Conservation (phyloP, 2,113 vertebrate species). For the Bos taurus region DNA sequence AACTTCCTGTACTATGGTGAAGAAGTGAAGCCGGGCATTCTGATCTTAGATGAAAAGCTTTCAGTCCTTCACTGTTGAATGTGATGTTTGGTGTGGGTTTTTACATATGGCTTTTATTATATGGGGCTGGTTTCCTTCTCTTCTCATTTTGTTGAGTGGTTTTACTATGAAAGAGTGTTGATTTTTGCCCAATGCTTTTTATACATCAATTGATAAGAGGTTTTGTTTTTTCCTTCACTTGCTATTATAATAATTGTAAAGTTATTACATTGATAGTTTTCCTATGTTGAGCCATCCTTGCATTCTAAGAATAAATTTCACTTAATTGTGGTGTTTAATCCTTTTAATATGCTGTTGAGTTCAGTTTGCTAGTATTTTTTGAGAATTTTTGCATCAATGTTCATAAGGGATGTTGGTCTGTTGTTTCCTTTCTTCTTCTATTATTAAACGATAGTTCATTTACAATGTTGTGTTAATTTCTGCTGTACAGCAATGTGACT, state of each 20-base stretch:
- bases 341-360: not conserved
- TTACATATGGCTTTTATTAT: not conserved
- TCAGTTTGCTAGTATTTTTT: not conserved
- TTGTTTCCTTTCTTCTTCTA: not conserved
- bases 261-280: not conserved
- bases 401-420: not conserved
- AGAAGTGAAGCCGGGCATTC: not conserved
- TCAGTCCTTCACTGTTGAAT: not conserved
- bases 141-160: not conserved
- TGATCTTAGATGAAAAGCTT: not conserved
- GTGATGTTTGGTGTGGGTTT: not conserved
- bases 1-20: not conserved
- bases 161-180: not conserved
- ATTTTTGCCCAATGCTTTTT: not conserved
- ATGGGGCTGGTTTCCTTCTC: not conserved
- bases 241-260: not conserved
- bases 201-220: not conserved
- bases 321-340: not conserved
- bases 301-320: not conserved
- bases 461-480: not conserved
- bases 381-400: not conserved
- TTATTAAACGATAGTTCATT: not conserved
- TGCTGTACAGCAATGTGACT: not conserved
- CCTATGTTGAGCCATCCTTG: not conserved
- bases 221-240: not conserved